Percentiles rank a stretch among this genome's conserved stretches.
These are phyloP conservation scores for Oenanthe oenanthe DNA, from an alignment of 2,113 vertebrate genomes.

Conservation along the genomic window DNA sequence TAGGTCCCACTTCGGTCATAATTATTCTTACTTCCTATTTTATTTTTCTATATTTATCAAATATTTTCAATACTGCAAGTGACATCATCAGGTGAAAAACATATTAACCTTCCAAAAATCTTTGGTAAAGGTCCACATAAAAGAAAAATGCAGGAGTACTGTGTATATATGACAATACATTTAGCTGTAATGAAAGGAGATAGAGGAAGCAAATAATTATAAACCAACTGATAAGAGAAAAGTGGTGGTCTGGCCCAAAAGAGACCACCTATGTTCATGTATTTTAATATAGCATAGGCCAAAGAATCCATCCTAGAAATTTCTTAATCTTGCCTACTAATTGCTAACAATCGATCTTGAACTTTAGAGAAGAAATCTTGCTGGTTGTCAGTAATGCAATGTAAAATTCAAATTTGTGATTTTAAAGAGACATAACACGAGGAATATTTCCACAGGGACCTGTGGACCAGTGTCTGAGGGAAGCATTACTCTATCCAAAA, in stretches of 20 bases:
- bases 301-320: neutral
- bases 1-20: neutral
- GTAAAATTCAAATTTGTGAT: neutral
- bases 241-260: neutral
- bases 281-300: neutral
- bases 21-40: neutral
- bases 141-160: neutral
- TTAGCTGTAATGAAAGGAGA: neutral
- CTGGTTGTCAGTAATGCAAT: neutral
- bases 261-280: neutral
- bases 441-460: neutral
- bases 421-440: neutral
- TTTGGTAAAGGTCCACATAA: neutral
- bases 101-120: neutral
- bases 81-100: neutral
- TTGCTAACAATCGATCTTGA: neutral
- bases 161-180: neutral
- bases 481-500: neutral
- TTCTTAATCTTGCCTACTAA: neutral
- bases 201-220: neutral
- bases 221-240: neutral
- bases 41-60: neutral
- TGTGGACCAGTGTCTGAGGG: neutral
- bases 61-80: neutral
- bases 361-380: neutral